Evolutionary conservation across 1,140 invertebrate genomes (phyloP), one percentile per base, ranked within the genome.

Genomic region (Drosophila nikananu): DNA sequence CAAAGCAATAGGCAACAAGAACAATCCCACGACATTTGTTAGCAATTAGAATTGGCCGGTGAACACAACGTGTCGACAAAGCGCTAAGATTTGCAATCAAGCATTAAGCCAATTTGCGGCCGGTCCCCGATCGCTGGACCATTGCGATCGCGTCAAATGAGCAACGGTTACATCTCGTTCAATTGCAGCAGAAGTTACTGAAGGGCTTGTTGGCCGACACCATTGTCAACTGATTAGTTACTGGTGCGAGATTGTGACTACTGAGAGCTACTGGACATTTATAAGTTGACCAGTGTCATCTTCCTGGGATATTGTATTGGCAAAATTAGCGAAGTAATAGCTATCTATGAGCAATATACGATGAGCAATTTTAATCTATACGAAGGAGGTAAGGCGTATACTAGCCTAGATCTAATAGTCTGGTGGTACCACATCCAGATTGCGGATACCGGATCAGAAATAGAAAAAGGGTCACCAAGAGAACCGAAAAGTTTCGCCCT

Each of bases 81-180:
- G 81, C 83, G 77, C 70, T 58, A 89, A 89, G 84, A 89, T 78
- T 84, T 78, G 68, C 86, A 87, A 87, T 87, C 81, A 87, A 87
- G 83, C 83, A 89, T 89, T 87, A 84, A 87, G 84, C 61, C 65
- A 80, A 87, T 87, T 87, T 83, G 80, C 80, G 80, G 61, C 72
- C 65, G 71, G 71, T 83, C 51, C 46, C 62, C 49, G 46, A 42
- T 72, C 60, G 68, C 54, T 67, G 64, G 70, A 64, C 63, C 83
- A 81, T 81, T 70, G 75, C 79, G 61, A 75, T 77, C 61, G 70
- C 58, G 39, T 44, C 49, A 80, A 58, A 32, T 37, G 61, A 63
- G 35, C 35, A 42, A 21, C 27, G 23, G 39, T 71, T 63, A 52
- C 72, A 67, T 62, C 61, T 35, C 62, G 48, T 61, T 21, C 37